phyloP scores from a whole-genome alignment of 1,140 invertebrate species.

The Cheumatopsyche charites region DNA sequence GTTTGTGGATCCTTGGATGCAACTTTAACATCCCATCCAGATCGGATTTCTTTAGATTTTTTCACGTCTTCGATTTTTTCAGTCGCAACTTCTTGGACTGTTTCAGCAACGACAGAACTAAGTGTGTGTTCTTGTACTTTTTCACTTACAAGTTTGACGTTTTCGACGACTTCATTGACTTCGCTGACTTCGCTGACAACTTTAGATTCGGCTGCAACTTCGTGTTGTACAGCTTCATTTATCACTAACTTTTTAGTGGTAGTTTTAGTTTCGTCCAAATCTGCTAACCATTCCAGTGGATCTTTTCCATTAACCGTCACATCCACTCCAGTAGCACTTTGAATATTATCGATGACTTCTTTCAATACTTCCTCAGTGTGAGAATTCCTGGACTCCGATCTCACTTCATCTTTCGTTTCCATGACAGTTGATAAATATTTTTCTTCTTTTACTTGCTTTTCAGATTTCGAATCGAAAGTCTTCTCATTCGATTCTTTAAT shows the following conservation, averaged over 20 bases:
- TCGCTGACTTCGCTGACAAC: neutral
- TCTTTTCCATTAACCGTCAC: conserved; percentile 51
- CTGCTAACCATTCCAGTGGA: conserved; percentile 50
- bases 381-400: conserved; percentile 11
- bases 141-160: neutral
- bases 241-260: neutral
- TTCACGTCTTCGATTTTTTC: neutral
- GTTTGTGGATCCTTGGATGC: conserved; percentile 50
- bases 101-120: conserved; percentile 1
- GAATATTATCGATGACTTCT: conserved; percentile 40
- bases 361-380: conserved; percentile 40
- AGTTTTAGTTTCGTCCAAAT: conserved; percentile 47
- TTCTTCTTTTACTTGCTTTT: conserved; percentile 1
- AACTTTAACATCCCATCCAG: neutral
- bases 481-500: neutral
- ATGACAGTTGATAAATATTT: neutral
- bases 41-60: neutral
- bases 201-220: neutral
- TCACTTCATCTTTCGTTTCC: conserved; percentile 6
- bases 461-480: no score
- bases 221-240: neutral
- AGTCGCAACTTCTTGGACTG: conserved; percentile 22
- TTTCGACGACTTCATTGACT: conserved; percentile 5
- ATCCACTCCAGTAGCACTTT: conserved; percentile 47
- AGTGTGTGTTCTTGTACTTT: conserved; percentile 10